phyloP scores from a whole-genome alignment of 1,140 invertebrate genomes.

The Papilio machaon region DNA sequence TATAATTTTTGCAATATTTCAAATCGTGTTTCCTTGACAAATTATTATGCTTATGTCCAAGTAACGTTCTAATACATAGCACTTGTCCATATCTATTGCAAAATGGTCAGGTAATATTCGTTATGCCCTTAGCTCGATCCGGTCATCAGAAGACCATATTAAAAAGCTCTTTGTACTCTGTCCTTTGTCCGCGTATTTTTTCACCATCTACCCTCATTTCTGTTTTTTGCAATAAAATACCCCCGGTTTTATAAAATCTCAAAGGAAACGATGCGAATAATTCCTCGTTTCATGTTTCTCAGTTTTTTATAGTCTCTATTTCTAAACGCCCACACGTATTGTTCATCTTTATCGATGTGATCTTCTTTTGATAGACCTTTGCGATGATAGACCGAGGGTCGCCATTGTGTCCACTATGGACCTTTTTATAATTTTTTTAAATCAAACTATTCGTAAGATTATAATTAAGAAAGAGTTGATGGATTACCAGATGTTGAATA shows the following conservation, averaged over 20 bases:
- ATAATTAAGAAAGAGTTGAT: conserved; percentile 69
- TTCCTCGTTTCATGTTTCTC: conserved; percentile 80
- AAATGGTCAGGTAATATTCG: conserved; percentile 26
- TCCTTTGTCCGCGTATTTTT: conserved; percentile 78
- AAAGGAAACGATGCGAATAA: conserved; percentile 81
- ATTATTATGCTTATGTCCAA: not conserved
- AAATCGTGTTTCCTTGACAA: not conserved
- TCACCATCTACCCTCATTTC: conserved; percentile 72
- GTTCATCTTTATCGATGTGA: conserved; percentile 74
- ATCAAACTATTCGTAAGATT: conserved; percentile 46
- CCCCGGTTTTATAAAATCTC: conserved; percentile 76
- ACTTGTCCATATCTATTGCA: not conserved
- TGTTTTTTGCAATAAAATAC: conserved; percentile 77
- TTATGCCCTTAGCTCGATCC: conserved; percentile 56
- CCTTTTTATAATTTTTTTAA: conserved; percentile 54
- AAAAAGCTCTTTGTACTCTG: conserved; percentile 66
- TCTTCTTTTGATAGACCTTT: conserved; percentile 80
- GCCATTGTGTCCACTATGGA: conserved; percentile 67
- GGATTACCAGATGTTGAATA: conserved; percentile 46
- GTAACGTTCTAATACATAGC: not conserved
- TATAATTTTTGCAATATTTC: not conserved
- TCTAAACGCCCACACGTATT: conserved; percentile 72
- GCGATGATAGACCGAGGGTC: conserved; percentile 65
- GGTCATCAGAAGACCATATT: conserved; percentile 68
- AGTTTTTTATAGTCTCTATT: conserved; percentile 66